Base-by-base conservation (phyloP, 2,888 invertebrate species). In the Neocrepidodera transversa region DNA sequence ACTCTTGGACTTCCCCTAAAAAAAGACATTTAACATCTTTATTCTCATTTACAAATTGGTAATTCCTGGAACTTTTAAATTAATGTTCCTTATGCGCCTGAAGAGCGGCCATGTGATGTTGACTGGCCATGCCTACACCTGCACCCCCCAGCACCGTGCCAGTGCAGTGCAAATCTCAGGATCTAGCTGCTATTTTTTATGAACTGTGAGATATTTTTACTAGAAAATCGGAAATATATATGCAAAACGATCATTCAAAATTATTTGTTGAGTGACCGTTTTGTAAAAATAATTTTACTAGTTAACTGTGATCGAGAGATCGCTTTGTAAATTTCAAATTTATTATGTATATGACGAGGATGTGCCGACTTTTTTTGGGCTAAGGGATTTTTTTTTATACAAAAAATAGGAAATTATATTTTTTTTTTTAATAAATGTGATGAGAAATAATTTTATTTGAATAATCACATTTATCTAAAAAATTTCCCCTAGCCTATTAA, bases 171-270 rank as follows among this genome's bases (percentile, higher is more conserved):
- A 74, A 69, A 75, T 77, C 80, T 80, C 80, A 80, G 80, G 80
- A 80, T 76, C 72, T 77, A 78, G 76, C 76, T 76, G 76, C 77
- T 77, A 77, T 77, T 78, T 45, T 77, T 76, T 78, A 76, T 71
- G 76, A 78, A 78, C 78, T 78, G 78, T 79, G 79, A 78, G 76
- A 78, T 79, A 79, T 79, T 79, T 79, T 79, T 78, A 78, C 76
- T 78, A 78, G 78, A 42, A 42, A 42, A 42, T 42, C 42, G 42
- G 42, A 42, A 42, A 42, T 42, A 20, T 42, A 20, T 42, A 20
- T 23, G 8, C 13, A 23, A 42, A 42, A 42, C 20, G 42, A 42
- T 20, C 42, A 20, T 13, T n/a, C 42, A n/a, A 23, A 32, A 32
- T 32, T n/a, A 23, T 23, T 13, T 11, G 32, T 32, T 13, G 32